Base-by-base conservation (phyloP, 2,888 invertebrate species). In the Ectemnius lituratus region DNA sequence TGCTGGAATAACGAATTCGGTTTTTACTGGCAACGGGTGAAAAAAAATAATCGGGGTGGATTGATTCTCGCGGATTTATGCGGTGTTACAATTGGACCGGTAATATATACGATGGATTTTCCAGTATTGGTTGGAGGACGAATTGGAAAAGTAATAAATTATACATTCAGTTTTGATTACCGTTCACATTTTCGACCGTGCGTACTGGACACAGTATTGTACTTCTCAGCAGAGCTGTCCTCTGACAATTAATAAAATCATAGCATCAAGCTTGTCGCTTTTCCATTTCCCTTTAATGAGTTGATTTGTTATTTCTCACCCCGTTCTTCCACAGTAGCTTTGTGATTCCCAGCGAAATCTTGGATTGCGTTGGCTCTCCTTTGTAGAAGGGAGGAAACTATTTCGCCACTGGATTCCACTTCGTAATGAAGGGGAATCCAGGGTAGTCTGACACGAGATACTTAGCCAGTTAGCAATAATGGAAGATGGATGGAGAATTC, bases 161-260 rank as follows among this genome's bases (percentile, higher is more conserved):
- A 59, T 5, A 47, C 46, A 18, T 8, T 59, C 65, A 69, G 66
- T 27, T 60, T 65, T 16, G 46, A 52, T 52, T 52, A 16, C 52
- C 14, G 52, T 52, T 52, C 52, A 16, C n/a, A 52, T 52, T 52
- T 52, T 16, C n/a, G 16, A 16, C 52, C 14, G 52, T 6, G 14
- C 52, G 52, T 4, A 5, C 52, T 4, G 37, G 37, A 37, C 37
- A 37, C 8, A 14, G 14, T 2, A 52, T 16, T 52, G 52, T 16
- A 11, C 16, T 52, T 2, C 16, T 45, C 62, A 46, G 52, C 27
- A 28, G 61, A 72, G 68, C 62, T 65, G 60, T 63, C 56, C 73
- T 61, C 73, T 61, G 68, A 77, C 62, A 67, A 81, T 69, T 70
- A 81, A 78, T 72, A 59, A 37, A 56, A 28, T 64, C 52, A 64